Conservation (phyloP, 2,888 invertebrate genomes). For the Latrodectus hesperus region DNA sequence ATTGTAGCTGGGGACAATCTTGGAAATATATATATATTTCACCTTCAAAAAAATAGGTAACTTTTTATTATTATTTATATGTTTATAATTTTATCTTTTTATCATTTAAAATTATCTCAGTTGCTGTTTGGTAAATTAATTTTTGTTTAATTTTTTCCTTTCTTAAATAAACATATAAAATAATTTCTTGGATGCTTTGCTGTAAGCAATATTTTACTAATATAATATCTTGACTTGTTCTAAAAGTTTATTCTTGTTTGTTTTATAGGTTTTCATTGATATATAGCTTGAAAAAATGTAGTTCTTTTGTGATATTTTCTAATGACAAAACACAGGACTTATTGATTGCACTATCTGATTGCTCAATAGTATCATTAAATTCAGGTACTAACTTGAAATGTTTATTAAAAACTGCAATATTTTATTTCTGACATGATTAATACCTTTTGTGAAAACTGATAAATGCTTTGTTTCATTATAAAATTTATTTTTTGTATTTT, state of each 20-base stretch:
- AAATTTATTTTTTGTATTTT: too few species aligned
- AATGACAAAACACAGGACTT: slow-evolving; percentile 30
- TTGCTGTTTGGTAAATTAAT: too few species aligned
- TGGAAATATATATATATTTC: slow-evolving; percentile 39
- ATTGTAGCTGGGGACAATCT: slow-evolving; percentile 49
- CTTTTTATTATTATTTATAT: not conserved
- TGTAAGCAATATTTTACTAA: too few species aligned
- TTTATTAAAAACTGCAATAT: too few species aligned
- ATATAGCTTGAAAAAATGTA: slow-evolving; percentile 28
- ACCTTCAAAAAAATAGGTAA: slow-evolving; percentile 48
- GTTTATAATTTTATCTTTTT: not conserved
- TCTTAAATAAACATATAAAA: too few species aligned
- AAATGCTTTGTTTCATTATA: too few species aligned
- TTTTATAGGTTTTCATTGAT: slow-evolving; percentile 26
- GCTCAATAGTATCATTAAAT: slow-evolving; percentile 48
- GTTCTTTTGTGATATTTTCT: slow-evolving; percentile 36
- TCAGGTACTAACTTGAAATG: slow-evolving; percentile 14
- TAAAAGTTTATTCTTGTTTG: not conserved
- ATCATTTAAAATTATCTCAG: too few species aligned
- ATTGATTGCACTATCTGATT: slow-evolving; percentile 41
- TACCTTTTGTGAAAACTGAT: too few species aligned
- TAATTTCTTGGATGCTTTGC: too few species aligned
- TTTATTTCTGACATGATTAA: too few species aligned
- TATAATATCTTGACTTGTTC: too few species aligned
- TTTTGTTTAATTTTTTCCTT: too few species aligned